These are phyloP conservation scores for Podarcis raffonei DNA, from an alignment of 2,113 vertebrate genomes.

Conservation along the genomic window DNA sequence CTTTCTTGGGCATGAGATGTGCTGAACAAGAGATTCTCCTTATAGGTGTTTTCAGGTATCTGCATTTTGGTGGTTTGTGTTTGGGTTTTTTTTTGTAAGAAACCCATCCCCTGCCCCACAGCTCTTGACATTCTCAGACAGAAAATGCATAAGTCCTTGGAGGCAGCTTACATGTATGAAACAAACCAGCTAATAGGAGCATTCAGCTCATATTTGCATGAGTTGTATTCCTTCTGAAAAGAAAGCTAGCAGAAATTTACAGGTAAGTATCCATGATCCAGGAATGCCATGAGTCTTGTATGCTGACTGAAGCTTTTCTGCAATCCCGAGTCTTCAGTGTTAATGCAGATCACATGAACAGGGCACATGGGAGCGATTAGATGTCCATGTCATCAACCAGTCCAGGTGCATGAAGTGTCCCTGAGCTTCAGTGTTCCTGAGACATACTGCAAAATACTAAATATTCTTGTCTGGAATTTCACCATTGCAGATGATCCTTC, in stretches of 20 bases:
- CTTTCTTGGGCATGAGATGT: background rate
- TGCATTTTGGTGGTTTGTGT: background rate
- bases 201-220: background rate
- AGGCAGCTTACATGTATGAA: background rate
- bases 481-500: constrained; percentile 80
- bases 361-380: background rate
- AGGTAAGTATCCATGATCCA: background rate
- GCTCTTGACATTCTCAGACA: too few relatives aligned
- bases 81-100: background rate
- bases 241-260: background rate
- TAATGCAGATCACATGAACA: background rate
- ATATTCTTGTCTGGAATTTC: constrained; percentile 26
- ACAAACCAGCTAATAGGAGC: background rate
- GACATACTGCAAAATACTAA: background rate
- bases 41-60: background rate
- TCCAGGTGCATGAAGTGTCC: background rate
- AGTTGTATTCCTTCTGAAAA: background rate
- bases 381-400: background rate
- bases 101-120: too few relatives aligned
- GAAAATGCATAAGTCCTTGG: too few relatives aligned
- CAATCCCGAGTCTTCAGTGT: too few relatives aligned
- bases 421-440: background rate
- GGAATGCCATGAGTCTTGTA: background rate
- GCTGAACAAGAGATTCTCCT: background rate
- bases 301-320: background rate